Evolutionary conservation across 2,888 invertebrate species (phyloP).

Genomic region (Xestia ashworthii): DNA sequence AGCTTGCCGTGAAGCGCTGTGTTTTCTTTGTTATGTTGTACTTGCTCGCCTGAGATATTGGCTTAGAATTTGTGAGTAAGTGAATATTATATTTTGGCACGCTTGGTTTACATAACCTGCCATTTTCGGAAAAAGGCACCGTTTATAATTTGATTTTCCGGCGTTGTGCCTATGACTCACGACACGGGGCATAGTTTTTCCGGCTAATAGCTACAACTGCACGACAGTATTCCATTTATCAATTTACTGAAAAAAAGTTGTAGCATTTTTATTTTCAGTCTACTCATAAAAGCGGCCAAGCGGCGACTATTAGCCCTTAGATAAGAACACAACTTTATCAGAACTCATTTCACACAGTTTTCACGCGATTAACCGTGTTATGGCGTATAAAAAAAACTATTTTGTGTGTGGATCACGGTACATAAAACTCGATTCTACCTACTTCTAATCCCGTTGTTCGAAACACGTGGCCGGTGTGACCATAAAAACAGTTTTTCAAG

Average conservation of each 20-base stretch:
- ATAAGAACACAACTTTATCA: conserved; percentile 14
- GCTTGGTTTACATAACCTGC: conserved; percentile 22
- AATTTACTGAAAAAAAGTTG: conserved; percentile 19
- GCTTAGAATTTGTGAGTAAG: conserved; percentile 36
- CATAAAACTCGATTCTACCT: conserved; percentile 46
- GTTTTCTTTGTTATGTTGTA: conserved; percentile 33
- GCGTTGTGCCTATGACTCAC: background rate
- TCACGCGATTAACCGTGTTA: conserved; percentile 53
- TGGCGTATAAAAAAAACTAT: conserved; percentile 44
- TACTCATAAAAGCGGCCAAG: conserved; percentile 6
- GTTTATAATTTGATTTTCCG: background rate
- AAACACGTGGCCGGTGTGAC: conserved; percentile 25
- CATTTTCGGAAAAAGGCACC: background rate
- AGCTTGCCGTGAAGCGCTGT: conserved; percentile 15
- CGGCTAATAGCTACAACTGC: background rate
- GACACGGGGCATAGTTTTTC: conserved; percentile 1
- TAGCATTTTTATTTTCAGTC: conserved; percentile 19
- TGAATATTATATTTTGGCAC: conserved; percentile 6
- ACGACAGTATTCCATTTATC: conserved; percentile 10
- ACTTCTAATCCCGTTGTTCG: conserved; percentile 32
- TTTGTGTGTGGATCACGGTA: conserved; percentile 43
- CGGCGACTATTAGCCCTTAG: background rate
- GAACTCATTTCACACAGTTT: conserved; percentile 28
- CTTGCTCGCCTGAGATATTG: conserved; percentile 31
- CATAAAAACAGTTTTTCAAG: conserved; percentile 58